These are phyloP conservation scores for Eutolmus rufibarbis DNA, from an alignment of 2,888 invertebrate species.

Conservation along the genomic window DNA sequence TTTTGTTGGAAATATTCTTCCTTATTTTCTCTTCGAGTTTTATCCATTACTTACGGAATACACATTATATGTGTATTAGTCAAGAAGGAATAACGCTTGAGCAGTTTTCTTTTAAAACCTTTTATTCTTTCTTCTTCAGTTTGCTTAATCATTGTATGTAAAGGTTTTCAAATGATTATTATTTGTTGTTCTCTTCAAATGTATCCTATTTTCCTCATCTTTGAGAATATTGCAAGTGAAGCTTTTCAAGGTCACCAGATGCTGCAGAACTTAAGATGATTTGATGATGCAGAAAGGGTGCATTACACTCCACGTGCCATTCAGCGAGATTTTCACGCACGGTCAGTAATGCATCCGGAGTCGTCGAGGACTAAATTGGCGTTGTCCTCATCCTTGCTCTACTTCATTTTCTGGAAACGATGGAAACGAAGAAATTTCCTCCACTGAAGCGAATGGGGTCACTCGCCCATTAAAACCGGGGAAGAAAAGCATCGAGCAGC, in stretches of 20 bases:
- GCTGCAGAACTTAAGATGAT: background rate
- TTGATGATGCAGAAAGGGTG: background rate
- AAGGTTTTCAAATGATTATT: too few species aligned
- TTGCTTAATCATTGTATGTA: too few species aligned
- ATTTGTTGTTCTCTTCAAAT: too few species aligned
- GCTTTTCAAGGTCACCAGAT: background rate
- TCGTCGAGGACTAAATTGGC: background rate
- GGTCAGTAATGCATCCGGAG: background rate
- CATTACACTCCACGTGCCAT: background rate
- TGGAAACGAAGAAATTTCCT: background rate
- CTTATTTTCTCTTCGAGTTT: too few species aligned
- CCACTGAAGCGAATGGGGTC: background rate
- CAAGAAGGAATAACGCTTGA: too few species aligned
- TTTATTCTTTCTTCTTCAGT: too few species aligned
- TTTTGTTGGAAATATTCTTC: too few species aligned
- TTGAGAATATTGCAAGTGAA: too few species aligned
- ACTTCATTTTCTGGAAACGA: background rate
- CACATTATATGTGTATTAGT: too few species aligned
- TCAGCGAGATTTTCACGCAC: background rate
- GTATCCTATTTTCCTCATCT: too few species aligned
- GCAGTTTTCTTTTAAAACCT: too few species aligned
- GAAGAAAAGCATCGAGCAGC: background rate
- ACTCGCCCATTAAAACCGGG: background rate
- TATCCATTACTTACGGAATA: too few species aligned
- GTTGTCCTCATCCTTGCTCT: background rate